These are phyloP conservation scores for Seira ritae DNA, from an alignment of 2,888 invertebrate species.

Conservation along the genomic window DNA sequence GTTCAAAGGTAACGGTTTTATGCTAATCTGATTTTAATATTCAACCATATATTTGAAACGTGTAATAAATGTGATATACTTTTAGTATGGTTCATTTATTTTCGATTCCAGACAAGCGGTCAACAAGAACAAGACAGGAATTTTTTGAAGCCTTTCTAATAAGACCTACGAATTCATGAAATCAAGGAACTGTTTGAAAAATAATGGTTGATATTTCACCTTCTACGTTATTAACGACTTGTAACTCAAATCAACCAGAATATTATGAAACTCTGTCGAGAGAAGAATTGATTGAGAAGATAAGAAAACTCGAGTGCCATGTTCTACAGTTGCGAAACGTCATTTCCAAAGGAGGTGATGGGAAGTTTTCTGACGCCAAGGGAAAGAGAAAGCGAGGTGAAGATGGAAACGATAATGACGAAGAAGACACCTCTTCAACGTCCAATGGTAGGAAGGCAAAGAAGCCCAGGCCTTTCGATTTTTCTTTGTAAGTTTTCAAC, in stretches of 20 bases:
- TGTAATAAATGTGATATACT: no score
- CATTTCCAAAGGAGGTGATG: constrained; percentile 74
- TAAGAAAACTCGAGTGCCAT: constrained; percentile 85
- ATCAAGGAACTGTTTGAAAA: not conserved
- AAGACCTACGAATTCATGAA: no score
- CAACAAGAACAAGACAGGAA: no score
- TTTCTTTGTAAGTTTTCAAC: constrained; percentile 77
- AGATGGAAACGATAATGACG: constrained; percentile 30
- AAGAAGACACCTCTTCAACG: not conserved
- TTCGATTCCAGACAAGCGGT: not conserved
- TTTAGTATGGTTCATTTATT: no score
- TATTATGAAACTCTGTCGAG: constrained; percentile 58
- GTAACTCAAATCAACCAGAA: not conserved
- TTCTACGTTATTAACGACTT: not conserved
- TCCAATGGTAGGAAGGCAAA: constrained; percentile 66
- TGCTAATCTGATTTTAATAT: no score
- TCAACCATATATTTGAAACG: no score
- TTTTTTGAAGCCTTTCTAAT: no score
- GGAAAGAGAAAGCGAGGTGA: constrained; percentile 53
- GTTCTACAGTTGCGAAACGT: constrained; percentile 84
- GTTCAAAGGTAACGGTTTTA: no score
- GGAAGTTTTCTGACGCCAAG: constrained; percentile 56
- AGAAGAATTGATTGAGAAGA: constrained; percentile 84
- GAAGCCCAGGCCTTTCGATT: constrained; percentile 79
- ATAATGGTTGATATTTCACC: constrained; percentile 43